Conservation (phyloP, 2,797 vertebrate species). For the Pyrocephalus nanus region DNA sequence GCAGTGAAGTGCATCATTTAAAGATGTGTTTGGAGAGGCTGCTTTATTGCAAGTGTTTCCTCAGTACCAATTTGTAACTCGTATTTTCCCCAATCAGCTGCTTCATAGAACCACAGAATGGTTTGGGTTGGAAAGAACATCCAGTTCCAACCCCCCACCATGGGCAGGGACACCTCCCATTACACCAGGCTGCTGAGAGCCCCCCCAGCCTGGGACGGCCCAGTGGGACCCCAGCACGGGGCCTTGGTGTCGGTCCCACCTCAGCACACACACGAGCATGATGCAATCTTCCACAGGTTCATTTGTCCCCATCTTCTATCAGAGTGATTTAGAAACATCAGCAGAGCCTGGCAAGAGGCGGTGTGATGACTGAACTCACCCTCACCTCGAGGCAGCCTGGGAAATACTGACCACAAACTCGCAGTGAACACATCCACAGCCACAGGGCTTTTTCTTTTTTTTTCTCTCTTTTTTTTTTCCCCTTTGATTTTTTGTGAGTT, state of each 20-base stretch:
- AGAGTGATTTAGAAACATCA: conserved; percentile 18
- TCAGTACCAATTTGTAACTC: not conserved
- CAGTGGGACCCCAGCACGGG: rapidly evolving
- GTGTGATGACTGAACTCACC: not conserved
- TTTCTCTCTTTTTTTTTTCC: no score
- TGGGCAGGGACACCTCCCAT: not conserved
- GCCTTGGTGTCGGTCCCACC: not conserved
- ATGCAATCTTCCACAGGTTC: not conserved
- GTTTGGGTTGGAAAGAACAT: not conserved
- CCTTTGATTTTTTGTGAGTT: no score
- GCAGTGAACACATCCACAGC: not conserved
- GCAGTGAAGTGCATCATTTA: rapidly evolving
- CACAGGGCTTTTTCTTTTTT: not conserved
- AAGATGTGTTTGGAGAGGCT: rapidly evolving
- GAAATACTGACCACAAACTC: conserved; percentile 41
- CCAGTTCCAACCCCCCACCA: not conserved
- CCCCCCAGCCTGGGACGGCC: not conserved
- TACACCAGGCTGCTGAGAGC: not conserved
- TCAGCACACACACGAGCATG: not conserved
- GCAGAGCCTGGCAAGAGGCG: not conserved
- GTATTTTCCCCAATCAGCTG: not conserved
- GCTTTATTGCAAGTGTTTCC: not conserved
- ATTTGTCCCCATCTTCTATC: not conserved
- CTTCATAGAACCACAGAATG: not conserved
- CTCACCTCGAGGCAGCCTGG: conserved; percentile 27